phyloP scores from a whole-genome alignment of 1,140 invertebrate species.

The Spodoptera frugiperda region DNA sequence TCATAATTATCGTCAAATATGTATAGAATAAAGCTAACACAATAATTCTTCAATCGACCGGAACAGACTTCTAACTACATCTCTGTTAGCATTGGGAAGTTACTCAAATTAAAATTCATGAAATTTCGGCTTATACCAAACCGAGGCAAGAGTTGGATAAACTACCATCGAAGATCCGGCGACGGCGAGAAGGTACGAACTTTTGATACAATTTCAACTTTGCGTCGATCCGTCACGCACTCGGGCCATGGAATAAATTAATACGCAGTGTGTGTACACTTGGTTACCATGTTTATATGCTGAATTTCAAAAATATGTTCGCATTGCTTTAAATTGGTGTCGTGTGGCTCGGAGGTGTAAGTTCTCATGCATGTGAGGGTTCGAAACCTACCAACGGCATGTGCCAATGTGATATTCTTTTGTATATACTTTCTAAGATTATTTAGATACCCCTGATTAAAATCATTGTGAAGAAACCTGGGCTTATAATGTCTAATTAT shows the following conservation, averaged over 20 bases:
- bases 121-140: conserved; percentile 31
- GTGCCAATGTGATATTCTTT: too few relatives aligned
- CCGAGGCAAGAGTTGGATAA: conserved; percentile 24
- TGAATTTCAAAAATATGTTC: neutral
- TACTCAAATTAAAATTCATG: conserved; percentile 27
- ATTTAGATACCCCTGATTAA: too few relatives aligned
- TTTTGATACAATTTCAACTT: conserved; percentile 46
- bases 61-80: conserved; percentile 9
- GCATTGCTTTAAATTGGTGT: neutral
- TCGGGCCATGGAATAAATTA: conserved; percentile 32
- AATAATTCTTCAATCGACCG: conserved; percentile 2
- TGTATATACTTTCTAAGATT: too few relatives aligned
- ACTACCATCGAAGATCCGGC: conserved; percentile 27
- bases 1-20: neutral
- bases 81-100: neutral
- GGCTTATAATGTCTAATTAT: too few relatives aligned
- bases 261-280: neutral
- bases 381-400: too few relatives aligned
- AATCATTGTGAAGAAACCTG: too few relatives aligned
- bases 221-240: conserved; percentile 31
- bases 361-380: too few relatives aligned
- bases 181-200: conserved; percentile 28
- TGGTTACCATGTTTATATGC: neutral
- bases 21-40: neutral
- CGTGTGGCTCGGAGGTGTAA: too few relatives aligned